Percentiles rank a stretch among this genome's conserved stretches.
Conservation (phyloP, 2,113 vertebrate species). For the Xiphorhynchus elegans region DNA sequence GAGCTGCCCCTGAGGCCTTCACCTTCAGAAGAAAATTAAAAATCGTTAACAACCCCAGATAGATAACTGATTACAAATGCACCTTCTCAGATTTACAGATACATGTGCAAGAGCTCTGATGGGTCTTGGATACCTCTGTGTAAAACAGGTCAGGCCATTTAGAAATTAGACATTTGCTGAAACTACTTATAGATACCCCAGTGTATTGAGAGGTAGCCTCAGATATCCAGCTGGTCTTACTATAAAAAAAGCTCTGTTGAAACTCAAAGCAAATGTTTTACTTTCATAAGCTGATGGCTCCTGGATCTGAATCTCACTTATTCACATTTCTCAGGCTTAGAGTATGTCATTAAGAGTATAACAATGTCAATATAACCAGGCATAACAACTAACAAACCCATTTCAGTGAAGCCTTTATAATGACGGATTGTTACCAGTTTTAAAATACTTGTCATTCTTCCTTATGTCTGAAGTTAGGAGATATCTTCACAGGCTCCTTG, state of each 20-base stretch:
- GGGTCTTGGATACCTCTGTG: neutral
- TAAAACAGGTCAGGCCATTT: neutral
- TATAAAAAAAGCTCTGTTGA: neutral
- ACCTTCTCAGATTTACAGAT: neutral
- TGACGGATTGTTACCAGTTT: neutral
- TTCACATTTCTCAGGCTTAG: neutral
- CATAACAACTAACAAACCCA: neutral
- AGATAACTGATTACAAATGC: neutral
- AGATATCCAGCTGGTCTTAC: neutral
- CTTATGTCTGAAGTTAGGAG: neutral
- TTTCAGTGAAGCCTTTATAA: neutral
- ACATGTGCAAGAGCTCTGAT: neutral
- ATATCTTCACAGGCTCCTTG: neutral
- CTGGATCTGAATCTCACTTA: neutral
- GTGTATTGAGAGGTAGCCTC: neutral
- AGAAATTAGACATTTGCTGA: neutral
- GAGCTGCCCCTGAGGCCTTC: neutral
- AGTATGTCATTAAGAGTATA: neutral
- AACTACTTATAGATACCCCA: neutral
- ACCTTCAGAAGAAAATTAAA: constrained; percentile 1
- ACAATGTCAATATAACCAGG: neutral
- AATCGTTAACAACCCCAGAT: neutral
- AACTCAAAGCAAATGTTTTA: neutral
- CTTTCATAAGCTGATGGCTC: neutral
- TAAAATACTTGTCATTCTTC: constrained; percentile 25